Evolutionary conservation across 2,888 invertebrate species (phyloP).

Genomic region (Eutolmus rufibarbis): DNA sequence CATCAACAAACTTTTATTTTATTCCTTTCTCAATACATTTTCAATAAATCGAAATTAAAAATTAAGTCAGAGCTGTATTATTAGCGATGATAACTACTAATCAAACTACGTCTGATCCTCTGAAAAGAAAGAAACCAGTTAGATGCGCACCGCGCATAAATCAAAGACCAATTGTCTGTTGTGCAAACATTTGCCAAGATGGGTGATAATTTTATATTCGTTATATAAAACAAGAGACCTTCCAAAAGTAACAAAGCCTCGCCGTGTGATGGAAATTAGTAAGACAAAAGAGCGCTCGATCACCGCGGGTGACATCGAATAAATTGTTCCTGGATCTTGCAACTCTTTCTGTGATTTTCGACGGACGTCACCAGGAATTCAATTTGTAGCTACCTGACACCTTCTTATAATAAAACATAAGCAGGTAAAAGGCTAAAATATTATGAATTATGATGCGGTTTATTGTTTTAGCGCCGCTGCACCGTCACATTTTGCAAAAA

Average conservation of each 20-base stretch:
- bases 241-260: neutral
- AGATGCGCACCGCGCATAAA: neutral
- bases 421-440: neutral
- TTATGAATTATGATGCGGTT: neutral
- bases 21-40: neutral
- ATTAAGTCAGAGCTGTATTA: neutral
- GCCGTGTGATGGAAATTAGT: neutral
- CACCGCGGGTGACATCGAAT: neutral
- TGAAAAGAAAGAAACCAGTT: neutral
- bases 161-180: neutral
- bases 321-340: neutral
- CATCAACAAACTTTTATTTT: neutral
- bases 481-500: neutral
- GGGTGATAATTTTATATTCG: neutral
- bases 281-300: neutral
- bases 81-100: neutral
- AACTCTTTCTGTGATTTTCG: neutral
- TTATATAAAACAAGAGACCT: neutral
- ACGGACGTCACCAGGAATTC: neutral
- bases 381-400: neutral
- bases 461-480: neutral
- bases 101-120: neutral
- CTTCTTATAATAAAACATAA: neutral
- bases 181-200: neutral
- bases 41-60: neutral